phyloP scores from a whole-genome alignment of 2,113 vertebrate genomes.

The Gavia stellata region DNA sequence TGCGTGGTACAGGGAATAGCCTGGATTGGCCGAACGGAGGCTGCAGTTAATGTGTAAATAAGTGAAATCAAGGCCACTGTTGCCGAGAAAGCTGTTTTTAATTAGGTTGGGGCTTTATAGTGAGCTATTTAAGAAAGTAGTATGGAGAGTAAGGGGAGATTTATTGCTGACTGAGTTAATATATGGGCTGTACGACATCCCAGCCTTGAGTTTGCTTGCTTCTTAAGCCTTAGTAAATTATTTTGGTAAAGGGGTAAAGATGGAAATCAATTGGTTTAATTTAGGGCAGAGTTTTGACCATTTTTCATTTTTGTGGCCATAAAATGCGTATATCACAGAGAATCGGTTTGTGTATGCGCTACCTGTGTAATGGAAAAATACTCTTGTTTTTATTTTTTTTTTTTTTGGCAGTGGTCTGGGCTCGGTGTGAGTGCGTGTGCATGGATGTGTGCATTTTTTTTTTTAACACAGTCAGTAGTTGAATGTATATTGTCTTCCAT shows the following conservation, averaged over 20 bases:
- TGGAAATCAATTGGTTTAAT: slow-evolving; percentile 62
- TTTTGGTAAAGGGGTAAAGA: slow-evolving; percentile 31
- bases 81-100: slow-evolving; percentile 80
- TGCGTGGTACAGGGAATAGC: slow-evolving; percentile 72
- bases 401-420: not conserved
- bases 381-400: not conserved
- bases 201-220: slow-evolving; percentile 47
- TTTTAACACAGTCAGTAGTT: not conserved
- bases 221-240: slow-evolving; percentile 61
- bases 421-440: not conserved
- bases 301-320: not conserved
- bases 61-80: slow-evolving; percentile 80
- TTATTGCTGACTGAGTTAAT: slow-evolving; percentile 66
- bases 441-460: not conserved
- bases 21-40: slow-evolving; percentile 76
- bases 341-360: not conserved
- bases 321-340: not conserved
- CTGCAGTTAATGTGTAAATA: slow-evolving; percentile 87
- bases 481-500: not conserved
- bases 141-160: slow-evolving; percentile 56
- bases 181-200: slow-evolving; percentile 31
- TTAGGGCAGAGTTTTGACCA: slow-evolving; percentile 12
- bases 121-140: slow-evolving; percentile 71
- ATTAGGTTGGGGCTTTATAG: slow-evolving; percentile 78
- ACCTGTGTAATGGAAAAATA: not conserved